phyloP scores from a whole-genome alignment of 1,140 invertebrate genomes.

The Nylanderia fulva region DNA sequence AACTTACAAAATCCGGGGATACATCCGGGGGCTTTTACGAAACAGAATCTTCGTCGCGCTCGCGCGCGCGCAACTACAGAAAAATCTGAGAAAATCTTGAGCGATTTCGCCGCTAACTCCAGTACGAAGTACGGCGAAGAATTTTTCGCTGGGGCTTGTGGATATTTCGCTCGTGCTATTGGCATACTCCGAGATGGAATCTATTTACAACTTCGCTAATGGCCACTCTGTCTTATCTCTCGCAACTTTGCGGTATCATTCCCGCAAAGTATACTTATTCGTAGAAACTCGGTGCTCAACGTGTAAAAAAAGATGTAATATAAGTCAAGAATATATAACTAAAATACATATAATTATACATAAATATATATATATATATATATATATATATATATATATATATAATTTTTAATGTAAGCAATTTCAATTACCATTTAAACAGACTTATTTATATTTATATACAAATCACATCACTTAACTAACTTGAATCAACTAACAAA shows the following conservation, averaged over 20 bases:
- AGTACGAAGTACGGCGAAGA: conserved; percentile 32
- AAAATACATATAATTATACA: conserved; percentile 1
- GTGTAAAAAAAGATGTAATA: not conserved
- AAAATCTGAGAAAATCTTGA: conserved; percentile 47
- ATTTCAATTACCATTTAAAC: not conserved
- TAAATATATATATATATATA: not conserved
- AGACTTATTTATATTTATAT: not conserved
- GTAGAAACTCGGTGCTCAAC: not conserved
- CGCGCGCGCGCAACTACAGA: not conserved
- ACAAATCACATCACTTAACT: not conserved
- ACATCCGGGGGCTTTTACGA: conserved; percentile 49
- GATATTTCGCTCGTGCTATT: conserved; percentile 56
- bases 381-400: not conserved
- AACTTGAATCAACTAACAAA: not conserved
- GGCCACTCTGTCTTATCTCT: conserved; percentile 57
- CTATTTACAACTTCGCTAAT: conserved; percentile 61
- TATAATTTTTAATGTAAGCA: not conserved
- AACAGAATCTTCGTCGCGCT: conserved; percentile 41
- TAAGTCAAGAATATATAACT: not conserved
- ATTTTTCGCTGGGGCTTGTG: conserved; percentile 43
- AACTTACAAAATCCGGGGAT: conserved; percentile 50
- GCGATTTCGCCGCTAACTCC: conserved; percentile 50
- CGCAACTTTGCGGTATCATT: conserved; percentile 45
- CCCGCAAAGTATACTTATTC: not conserved
- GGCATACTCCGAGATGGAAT: conserved; percentile 47